phyloP scores from a whole-genome alignment of 23 tunicate genomes.

The Halocynthia roretzi region DNA sequence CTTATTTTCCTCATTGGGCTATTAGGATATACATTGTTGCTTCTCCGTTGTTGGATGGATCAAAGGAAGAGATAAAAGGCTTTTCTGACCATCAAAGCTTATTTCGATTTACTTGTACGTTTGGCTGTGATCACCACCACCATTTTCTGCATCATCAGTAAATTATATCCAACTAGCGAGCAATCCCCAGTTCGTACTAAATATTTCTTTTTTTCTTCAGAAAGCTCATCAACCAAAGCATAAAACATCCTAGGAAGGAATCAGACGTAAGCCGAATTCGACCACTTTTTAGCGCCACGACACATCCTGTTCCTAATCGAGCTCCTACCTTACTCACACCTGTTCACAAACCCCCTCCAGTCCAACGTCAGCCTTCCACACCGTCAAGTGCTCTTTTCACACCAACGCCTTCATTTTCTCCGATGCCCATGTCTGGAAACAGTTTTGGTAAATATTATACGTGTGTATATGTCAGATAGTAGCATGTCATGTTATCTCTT shows the following conservation, averaged over 20 bases:
- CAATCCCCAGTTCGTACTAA: no score
- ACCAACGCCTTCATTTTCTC: conserved; percentile 7
- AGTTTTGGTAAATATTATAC: neutral
- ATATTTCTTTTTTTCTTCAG: conserved; percentile 12
- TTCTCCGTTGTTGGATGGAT: no score
- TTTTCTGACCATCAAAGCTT: no score
- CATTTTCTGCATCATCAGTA: no score
- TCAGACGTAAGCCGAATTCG: conserved; percentile 23
- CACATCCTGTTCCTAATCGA: conserved; percentile 10
- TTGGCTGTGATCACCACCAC: no score
- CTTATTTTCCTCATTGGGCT: neutral
- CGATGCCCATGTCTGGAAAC: neutral
- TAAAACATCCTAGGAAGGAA: conserved; percentile 53
- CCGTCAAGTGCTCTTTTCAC: conserved; percentile 15
- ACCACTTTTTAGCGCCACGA: conserved; percentile 3
- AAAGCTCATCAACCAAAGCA: conserved; percentile 47
- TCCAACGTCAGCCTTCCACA: conserved; percentile 7
- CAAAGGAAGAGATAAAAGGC: no score
- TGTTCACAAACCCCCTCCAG: conserved; percentile 14
- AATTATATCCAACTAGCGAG: no score
- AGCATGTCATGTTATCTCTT: neutral
- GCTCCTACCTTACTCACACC: conserved; percentile 19
- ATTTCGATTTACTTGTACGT: no score
- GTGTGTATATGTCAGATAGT: no score
- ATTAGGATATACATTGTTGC: neutral